Conservation (phyloP, 1,140 invertebrate species). For the Periplaneta americana region DNA sequence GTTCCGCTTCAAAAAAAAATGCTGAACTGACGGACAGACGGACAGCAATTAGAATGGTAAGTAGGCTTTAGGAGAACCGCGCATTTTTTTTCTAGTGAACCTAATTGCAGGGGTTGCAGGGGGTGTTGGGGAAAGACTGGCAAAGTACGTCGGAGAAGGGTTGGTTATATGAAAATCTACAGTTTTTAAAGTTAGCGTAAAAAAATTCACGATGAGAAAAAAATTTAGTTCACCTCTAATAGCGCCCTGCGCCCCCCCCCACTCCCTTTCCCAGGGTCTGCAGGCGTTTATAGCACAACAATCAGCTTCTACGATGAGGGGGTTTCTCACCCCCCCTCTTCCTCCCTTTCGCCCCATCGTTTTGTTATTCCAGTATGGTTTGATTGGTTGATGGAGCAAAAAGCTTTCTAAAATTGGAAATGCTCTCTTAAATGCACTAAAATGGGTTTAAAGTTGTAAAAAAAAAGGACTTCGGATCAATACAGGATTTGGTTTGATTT, state of each 20-base stretch:
- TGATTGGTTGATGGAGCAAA: background rate
- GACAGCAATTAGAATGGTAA: background rate
- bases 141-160: too few species aligned
- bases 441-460: background rate
- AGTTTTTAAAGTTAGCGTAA: background rate
- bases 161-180: background rate
- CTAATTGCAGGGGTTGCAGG: too few species aligned
- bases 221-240: background rate
- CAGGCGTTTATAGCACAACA: background rate
- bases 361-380: background rate
- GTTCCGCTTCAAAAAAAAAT: too few species aligned
- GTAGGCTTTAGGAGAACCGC: background rate
- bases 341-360: background rate
- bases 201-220: background rate
- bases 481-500: too few species aligned
- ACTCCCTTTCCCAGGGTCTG: background rate
- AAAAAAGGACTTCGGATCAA: background rate
- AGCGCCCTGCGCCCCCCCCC: background rate
- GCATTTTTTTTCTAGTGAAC: too few species aligned
- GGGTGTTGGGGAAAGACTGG: too few species aligned
- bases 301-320: background rate
- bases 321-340: background rate
- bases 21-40: background rate
- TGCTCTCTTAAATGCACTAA: background rate
- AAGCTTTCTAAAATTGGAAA: background rate